A percentile compares a stretch with the other conserved stretches of the same genome.
phyloP scores from a whole-genome alignment of 1,140 invertebrate genomes.

The Drosophila takahashii region DNA sequence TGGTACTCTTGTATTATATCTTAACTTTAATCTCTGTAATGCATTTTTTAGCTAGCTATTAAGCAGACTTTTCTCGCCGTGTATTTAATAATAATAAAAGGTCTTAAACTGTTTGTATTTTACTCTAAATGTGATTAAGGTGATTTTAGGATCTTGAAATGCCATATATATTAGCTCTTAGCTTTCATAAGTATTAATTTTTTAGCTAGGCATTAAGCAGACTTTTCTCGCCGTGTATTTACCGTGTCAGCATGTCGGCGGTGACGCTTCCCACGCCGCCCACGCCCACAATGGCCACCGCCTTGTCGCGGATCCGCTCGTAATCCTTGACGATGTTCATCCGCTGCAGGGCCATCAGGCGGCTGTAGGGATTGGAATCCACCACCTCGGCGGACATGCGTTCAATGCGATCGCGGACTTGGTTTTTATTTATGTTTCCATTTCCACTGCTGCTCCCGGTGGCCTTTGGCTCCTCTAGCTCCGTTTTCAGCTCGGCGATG shows the following conservation, averaged over 20 bases:
- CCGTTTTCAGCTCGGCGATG: conserved; percentile 72
- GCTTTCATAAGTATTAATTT: too few species aligned
- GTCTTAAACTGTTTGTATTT: too few species aligned
- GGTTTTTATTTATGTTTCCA: conserved; percentile 1
- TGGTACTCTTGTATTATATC: too few species aligned
- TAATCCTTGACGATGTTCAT: conserved; percentile 99
- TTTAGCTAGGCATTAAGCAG: too few species aligned
- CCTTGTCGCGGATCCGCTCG: conserved; percentile 95
- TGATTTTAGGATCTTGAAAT: too few species aligned
- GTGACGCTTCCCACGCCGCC: conserved; percentile 99
- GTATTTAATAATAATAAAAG: too few species aligned
- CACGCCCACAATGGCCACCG: conserved; percentile 98
- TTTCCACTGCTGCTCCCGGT: not conserved
- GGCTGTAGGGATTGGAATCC: conserved; percentile 99
- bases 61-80: not conserved
- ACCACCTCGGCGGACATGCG: conserved; percentile 97
- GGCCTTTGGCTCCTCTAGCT: conserved; percentile 64
- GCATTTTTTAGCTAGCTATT: too few species aligned
- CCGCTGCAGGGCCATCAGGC: conserved; percentile 98
- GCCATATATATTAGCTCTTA: too few species aligned
- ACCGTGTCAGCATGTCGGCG: conserved; percentile 97
- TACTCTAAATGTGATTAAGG: too few species aligned
- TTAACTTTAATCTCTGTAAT: too few species aligned
- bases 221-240: not conserved
- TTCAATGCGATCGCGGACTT: conserved; percentile 88